A percentile compares a stretch with the other conserved stretches of the same genome.
These are phyloP conservation scores for Melipona beecheii DNA, from an alignment of 2,888 invertebrate species.

Conservation along the genomic window DNA sequence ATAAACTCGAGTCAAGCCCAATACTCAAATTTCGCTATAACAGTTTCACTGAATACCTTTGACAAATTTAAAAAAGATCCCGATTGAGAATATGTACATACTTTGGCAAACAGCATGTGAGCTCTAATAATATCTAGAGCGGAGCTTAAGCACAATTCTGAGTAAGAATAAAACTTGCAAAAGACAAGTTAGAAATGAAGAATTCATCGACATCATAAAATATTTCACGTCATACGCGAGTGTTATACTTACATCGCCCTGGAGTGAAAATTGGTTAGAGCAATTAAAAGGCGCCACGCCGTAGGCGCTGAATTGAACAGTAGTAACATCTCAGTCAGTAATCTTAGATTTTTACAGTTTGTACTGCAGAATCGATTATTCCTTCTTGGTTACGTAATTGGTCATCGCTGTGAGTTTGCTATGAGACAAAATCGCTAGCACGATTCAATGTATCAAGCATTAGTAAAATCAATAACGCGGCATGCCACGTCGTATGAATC, in stretches of 20 bases:
- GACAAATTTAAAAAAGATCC: too few species aligned
- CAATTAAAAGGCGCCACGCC: not conserved
- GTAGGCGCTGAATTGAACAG: not conserved
- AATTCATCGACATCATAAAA: too few species aligned
- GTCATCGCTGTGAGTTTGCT: constrained; percentile 39
- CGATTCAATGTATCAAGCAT: constrained; percentile 59
- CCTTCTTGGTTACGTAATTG: constrained; percentile 59
- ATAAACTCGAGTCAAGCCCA: not conserved
- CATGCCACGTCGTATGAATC: constrained; percentile 50
- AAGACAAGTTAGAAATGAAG: too few species aligned
- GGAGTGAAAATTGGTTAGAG: not conserved
- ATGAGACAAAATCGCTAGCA: constrained; percentile 61
- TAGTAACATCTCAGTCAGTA: not conserved
- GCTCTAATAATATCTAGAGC: constrained; percentile 16
- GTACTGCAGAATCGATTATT: constrained; percentile 1
- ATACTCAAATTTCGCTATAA: not conserved
- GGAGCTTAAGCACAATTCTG: constrained; percentile 10
- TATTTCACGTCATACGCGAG: too few species aligned
- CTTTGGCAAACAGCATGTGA: too few species aligned
- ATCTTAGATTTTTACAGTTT: constrained; percentile 8
- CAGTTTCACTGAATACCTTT: too few species aligned
- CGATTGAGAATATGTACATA: too few species aligned
- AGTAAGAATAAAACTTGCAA: not conserved
- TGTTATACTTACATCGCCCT: too few species aligned
- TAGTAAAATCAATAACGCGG: constrained; percentile 69